These are phyloP conservation scores for Chelonus insularis DNA, from an alignment of 1,140 invertebrate genomes.

Conservation along the genomic window DNA sequence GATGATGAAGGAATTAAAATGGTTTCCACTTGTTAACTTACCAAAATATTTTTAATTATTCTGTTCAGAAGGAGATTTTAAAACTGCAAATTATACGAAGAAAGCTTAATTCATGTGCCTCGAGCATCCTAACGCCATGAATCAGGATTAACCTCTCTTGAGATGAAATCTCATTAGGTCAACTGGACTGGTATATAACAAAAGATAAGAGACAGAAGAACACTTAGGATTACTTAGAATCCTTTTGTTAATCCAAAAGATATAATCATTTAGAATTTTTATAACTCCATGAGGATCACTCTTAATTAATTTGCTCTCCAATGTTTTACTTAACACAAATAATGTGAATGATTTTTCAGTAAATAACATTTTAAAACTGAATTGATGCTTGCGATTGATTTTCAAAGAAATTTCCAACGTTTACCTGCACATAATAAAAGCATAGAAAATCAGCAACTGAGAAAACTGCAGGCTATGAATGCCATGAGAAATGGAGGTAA, in stretches of 20 bases:
- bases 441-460: neutral
- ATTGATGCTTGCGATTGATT: no score
- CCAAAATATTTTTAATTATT: neutral
- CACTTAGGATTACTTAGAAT: constrained; percentile 25
- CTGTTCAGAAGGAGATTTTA: neutral
- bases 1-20: no score
- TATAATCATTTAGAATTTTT: constrained; percentile 11
- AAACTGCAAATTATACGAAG: neutral
- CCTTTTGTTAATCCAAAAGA: constrained; percentile 26
- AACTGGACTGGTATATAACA: constrained; percentile 25
- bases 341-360: no score
- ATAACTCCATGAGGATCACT: no score
- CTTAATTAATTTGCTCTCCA: no score
- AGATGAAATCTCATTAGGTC: constrained; percentile 31
- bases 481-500: constrained; percentile 20
- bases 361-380: no score
- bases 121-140: constrained; percentile 11
- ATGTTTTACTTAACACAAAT: no score
- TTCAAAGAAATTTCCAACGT: neutral
- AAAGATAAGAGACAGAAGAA: constrained; percentile 24
- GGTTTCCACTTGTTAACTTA: neutral
- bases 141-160: constrained; percentile 24
- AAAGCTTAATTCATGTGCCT: neutral
- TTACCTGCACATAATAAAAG: constrained; percentile 1
- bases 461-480: constrained; percentile 12